Evolutionary conservation across 2,113 vertebrate species (phyloP), one percentile per base, ranked within the genome.

Genomic region (Thryonomys swinderianus): DNA sequence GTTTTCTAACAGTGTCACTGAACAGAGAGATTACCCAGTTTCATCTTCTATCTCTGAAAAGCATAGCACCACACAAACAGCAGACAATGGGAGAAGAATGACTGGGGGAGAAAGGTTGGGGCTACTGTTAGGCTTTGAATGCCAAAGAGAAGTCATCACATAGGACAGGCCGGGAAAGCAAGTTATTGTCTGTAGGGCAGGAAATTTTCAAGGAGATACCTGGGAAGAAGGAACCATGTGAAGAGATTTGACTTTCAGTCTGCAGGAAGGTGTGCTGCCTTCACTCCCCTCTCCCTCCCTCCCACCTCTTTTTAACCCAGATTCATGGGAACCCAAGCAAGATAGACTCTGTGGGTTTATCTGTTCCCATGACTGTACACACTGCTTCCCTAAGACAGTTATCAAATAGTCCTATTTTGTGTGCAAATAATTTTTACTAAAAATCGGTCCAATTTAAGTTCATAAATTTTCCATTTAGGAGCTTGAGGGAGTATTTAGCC

Each of bases 221-320:
- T 20, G 5, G 14, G n/a, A 32, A 83, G 57, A n/a, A 53, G 25
- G 23, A 83, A 34, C 32, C 32, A n/a, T 2, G 4, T 30, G 66
- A 53, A 11, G 34, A 64, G 34, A 67, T 34, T 79, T 45, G 3
- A 53, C 34, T 30, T 42, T 76, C 37, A 69, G 57, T 71, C 79
- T 6, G 80, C 21, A 45, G 66, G 30, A 73, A 23, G 34, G 25
- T 42, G 10, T 16, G 20, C 25, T 71, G 34, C 13, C 61, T 90
- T 32, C 23, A 1, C 13, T 66, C 23, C n/a, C 9, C 6, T 0
- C 0, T 1, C 2, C 53, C 3, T 32, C 42, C 20, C 64, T 32
- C 40, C 17, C 7, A 16, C 16, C 37, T 42, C 67, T 20, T 0
- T 1, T 0, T 74, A 14, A 7, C 67, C 57, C 69, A 18, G 6